Evolutionary conservation across 2,797 vertebrate species (phyloP).

Genomic region (Benthosema pterotum): DNA sequence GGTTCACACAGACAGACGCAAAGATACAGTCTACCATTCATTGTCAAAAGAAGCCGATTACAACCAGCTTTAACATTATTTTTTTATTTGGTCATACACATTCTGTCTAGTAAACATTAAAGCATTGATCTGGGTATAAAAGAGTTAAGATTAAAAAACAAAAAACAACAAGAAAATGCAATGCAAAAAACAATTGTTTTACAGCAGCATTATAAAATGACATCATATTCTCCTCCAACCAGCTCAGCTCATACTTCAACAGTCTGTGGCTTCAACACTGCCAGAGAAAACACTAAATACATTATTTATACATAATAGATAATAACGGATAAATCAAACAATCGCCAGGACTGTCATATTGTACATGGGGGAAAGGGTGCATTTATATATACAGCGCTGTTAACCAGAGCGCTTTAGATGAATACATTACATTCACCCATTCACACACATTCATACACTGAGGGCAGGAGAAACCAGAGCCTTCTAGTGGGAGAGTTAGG

Average conservation of each 20-base stretch:
- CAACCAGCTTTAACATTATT: constrained; percentile 20
- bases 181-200: not conserved
- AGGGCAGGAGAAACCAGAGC: too few species aligned
- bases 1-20: too few species aligned
- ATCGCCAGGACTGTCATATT: not conserved
- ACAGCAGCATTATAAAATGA: not conserved
- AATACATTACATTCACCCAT: not conserved
- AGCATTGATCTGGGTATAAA: constrained; percentile 24
- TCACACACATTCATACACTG: too few species aligned
- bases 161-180: too few species aligned
- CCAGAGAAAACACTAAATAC: constrained; percentile 6
- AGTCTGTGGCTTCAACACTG: not conserved
- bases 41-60: not conserved
- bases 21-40: too few species aligned
- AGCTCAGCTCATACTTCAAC: not conserved
- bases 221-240: not conserved
- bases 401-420: not conserved
- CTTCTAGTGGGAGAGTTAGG: too few species aligned
- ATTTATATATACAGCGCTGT: not conserved
- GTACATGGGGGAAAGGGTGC: not conserved
- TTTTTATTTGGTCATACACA: constrained; percentile 40
- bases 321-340: not conserved
- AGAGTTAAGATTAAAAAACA: not conserved
- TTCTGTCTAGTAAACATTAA: constrained; percentile 11
- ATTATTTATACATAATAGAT: not conserved